Evolutionary conservation across 2,888 invertebrate genomes (phyloP).

Genomic region (Dryobota labecula): DNA sequence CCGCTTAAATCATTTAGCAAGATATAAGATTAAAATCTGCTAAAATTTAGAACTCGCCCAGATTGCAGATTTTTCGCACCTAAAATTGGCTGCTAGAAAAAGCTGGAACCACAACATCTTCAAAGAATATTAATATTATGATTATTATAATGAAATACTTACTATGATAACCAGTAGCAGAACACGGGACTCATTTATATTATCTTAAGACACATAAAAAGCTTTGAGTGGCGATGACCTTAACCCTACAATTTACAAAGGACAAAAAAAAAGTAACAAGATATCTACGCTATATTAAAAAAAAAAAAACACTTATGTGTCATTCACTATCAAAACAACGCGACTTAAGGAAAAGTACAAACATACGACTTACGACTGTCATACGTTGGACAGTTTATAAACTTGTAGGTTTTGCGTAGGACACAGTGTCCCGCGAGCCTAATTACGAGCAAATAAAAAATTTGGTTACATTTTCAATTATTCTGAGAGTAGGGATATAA

Average conservation of each 20-base stretch:
- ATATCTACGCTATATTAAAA: not conserved
- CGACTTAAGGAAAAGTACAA: constrained; percentile 21
- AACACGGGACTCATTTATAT: not conserved
- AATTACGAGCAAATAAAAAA: constrained; percentile 40
- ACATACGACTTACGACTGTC: constrained; percentile 14
- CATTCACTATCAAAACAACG: constrained; percentile 23
- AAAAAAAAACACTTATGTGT: not conserved
- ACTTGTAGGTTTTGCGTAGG: constrained; percentile 40
- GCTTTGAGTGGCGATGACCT: not conserved
- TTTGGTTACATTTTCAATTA: constrained; percentile 36
- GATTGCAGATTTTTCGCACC: not conserved
- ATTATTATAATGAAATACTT: not conserved
- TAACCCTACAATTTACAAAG: not conserved
- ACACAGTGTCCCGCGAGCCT: constrained; percentile 21
- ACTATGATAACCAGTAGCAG: not conserved
- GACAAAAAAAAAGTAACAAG: not conserved
- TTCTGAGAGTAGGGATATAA: constrained; percentile 25
- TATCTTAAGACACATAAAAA: not conserved
- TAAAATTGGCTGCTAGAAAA: not conserved
- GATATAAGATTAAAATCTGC: no score
- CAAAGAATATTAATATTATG: not conserved
- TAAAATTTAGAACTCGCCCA: not conserved
- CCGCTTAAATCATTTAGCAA: not conserved
- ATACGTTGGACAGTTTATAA: constrained; percentile 44
- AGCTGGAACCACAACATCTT: not conserved